Percentiles rank a stretch among this genome's conserved stretches.
Evolutionary conservation across 2,797 vertebrate species (phyloP).

Genomic region (Oophaga sylvatica): DNA sequence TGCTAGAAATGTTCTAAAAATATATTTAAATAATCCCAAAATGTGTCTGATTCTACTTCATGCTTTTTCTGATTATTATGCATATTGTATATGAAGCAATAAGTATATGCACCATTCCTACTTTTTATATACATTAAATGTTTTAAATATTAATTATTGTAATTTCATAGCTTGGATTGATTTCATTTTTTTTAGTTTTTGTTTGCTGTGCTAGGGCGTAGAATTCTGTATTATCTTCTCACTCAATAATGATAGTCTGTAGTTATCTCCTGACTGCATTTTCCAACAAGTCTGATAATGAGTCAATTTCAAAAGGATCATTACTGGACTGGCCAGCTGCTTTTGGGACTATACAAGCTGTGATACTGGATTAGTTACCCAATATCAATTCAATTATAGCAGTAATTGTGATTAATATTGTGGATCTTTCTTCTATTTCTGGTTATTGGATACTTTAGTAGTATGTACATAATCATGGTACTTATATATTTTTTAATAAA

Average conservation of each 20-base stretch:
- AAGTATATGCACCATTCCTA: not conserved
- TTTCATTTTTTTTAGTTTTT: not conserved
- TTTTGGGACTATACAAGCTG: not conserved
- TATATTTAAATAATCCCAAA: too few relatives aligned
- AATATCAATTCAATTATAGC: not conserved
- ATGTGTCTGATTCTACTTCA: too few relatives aligned
- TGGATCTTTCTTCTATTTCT: not conserved
- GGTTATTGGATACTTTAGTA: not conserved
- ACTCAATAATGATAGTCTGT: not conserved
- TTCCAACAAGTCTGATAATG: constrained; percentile 12
- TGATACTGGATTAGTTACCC: not conserved
- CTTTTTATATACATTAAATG: not conserved
- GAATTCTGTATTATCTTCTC: not conserved
- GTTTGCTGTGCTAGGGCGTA: not conserved
- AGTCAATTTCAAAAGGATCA: constrained; percentile 6
- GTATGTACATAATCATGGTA: not conserved
- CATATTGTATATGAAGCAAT: not conserved
- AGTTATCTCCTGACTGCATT: constrained; percentile 9
- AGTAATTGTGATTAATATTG: not conserved
- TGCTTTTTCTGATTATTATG: too few relatives aligned
- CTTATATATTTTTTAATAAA: not conserved
- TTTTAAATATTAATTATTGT: not conserved
- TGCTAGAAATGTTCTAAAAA: too few relatives aligned
- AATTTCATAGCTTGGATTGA: not conserved
- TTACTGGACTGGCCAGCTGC: not conserved